Conservation (phyloP, 1,140 invertebrate genomes). For the Anoplophora glabripennis region DNA sequence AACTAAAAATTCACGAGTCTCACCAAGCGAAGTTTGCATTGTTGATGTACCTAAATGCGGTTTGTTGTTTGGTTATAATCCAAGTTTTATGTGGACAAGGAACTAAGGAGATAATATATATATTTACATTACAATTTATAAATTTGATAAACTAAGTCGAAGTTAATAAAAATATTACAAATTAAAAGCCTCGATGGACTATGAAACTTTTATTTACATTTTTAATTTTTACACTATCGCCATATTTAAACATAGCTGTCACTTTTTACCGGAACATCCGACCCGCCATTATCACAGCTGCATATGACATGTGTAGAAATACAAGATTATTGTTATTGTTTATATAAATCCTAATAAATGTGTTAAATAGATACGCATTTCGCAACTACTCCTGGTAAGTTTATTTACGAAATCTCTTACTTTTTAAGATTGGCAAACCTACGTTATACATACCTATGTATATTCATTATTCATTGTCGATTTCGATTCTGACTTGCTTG, state of each 20-base stretch:
- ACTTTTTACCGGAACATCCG: slow-evolving; percentile 9
- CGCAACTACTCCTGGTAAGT: slow-evolving; percentile 30
- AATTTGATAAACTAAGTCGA: neutral
- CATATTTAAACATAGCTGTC: neutral
- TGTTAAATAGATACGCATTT: no score
- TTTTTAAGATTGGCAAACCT: slow-evolving; percentile 46
- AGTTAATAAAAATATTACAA: no score
- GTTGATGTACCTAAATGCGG: neutral
- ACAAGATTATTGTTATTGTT: no score
- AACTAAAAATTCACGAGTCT: neutral
- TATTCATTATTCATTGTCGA: no score
- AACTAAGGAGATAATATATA: no score
- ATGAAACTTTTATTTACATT: neutral
- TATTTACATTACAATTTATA: neutral
- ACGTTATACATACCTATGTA: no score
- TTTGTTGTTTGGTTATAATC: no score
- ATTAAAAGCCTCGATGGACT: no score
- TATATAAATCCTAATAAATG: no score
- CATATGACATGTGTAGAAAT: no score
- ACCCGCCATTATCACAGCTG: neutral
- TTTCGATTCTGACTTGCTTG: no score
- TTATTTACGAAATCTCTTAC: slow-evolving; percentile 45
- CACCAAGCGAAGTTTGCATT: neutral
- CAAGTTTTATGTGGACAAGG: no score
- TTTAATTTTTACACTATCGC: neutral